Base-by-base conservation (phyloP, 2,113 vertebrate species). In the Ameiurus melas region DNA sequence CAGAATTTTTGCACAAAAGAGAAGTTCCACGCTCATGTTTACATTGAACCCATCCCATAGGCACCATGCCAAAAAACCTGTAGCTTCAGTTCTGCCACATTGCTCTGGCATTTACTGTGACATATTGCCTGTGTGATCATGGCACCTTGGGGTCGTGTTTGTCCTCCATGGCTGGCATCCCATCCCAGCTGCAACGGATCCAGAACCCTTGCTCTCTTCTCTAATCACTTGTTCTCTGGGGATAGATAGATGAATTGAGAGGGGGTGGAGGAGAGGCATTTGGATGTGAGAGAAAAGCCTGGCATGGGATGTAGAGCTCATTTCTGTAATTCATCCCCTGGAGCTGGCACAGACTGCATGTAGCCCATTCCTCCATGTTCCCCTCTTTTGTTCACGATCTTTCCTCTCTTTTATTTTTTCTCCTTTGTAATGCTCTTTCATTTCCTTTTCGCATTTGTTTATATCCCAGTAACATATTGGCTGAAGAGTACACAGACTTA, bases 271-370 rank as follows among this genome's bases (percentile, higher is more conserved):
- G 30, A 84, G 85, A 89, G 78, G 70, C 58, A 75, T 82, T 83
- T 89, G 83, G 84, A 90, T 85, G 82, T 87, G 88, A 84, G 84
- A 92, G 89, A 92, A 93, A 93, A 94, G 93, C 94, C 93, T 95
- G 95, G 94, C 94, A 95, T 94, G 94, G 93, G 93, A 92, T 92
- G 92, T 90, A 93, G 93, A 94, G 94, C 94, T 95, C 93, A 94
- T 95, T 95, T 95, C 94, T 94, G 93, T 95, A 94, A 95, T 95
- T 94, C 94, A 95, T 94, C 71, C 90, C 85, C 89, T 17, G 91
- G 0, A 73, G 92, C 92, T 95, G 95, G 95, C 95, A 95, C 90
- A 4, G 81, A 87, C 39, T 89, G 92, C 93, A 91, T 93, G 93
- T 91, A 89, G 90, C 78, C 88, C 85, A 92, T 91, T 90, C 85